phyloP scores from a whole-genome alignment of 2,888 invertebrate genomes.

The Dione juno region DNA sequence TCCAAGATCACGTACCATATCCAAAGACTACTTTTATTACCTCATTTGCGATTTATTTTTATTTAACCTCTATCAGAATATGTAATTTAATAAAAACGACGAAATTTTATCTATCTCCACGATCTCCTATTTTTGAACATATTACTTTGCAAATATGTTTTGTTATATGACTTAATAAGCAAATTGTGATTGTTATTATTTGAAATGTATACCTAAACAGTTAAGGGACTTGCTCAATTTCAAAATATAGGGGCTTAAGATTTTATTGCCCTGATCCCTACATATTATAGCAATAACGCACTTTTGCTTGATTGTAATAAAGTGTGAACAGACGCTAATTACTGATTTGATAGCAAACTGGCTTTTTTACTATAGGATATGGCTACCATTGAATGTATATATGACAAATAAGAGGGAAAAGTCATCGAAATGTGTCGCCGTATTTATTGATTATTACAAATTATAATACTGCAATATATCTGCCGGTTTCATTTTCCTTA shows the following conservation, averaged over 20 bases:
- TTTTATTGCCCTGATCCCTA: too few species aligned
- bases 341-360: too few species aligned
- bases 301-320: too few species aligned
- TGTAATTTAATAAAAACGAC: background rate
- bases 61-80: too few species aligned
- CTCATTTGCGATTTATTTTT: background rate
- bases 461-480: background rate
- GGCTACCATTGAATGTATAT: too few species aligned
- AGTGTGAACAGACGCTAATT: too few species aligned
- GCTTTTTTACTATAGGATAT: too few species aligned
- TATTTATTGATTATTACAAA: background rate
- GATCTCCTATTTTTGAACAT: background rate
- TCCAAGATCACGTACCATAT: background rate
- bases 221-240: too few species aligned
- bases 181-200: background rate
- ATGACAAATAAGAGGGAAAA: too few species aligned
- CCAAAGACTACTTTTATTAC: slow-evolving; percentile 12
- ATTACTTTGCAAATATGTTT: background rate
- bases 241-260: too few species aligned
- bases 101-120: too few species aligned
- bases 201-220: background rate
- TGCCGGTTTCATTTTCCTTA: background rate
- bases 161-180: background rate
- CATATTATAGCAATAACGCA: too few species aligned
- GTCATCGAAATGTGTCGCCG: background rate